Evolutionary conservation across 1,140 invertebrate genomes (phyloP), one percentile per base, ranked within the genome.

Genomic region (Brachionus sp.): DNA sequence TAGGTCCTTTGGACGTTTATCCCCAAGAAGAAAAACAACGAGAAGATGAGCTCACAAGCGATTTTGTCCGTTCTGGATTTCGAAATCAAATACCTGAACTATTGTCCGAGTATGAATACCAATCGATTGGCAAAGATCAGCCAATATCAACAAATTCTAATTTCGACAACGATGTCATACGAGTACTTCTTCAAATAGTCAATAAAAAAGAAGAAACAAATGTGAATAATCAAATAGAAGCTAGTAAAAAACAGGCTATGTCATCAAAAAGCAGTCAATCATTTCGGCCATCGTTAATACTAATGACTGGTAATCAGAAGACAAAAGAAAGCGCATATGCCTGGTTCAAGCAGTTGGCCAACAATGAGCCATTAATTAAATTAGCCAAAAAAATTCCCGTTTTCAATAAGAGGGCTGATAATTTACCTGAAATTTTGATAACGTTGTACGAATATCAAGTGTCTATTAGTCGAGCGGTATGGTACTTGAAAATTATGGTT

Each of bases 401-500:
- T 62, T 80, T 80, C n/a, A 80, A 66, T 23, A 80, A 80, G 57
- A 1, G 77, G 7, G 77, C 77, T 9, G 77, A 80, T 29, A 80
- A 80, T 13, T 80, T 80, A 25, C 77, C 77, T 2, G 77, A 80
- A 44, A 80, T 80, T 80, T 62, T 80, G 13, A 80, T 80, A 9
- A 80, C 77, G 12, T 35, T 80, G n/a, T 66, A 80, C 10, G 77
- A 80, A 50, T 66, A 80, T 44, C 77, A 80, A 50, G 77, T 80
- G 19, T 29, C 77, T 9, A 80, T 80, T n/a, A 57, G 50, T 12
- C 77, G 77, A 7, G 50, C 62, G 13, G 62, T 80, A 62, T 80
- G 77, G 77, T 80, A 80, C 57, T 29, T 80, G 9, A 80, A 80
- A 80, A 80, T 80, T 37, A 80, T 80, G 77, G 77, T 80, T 23